Evolutionary conservation across 2,113 vertebrate genomes (phyloP).

Genomic region (Furnarius figulus): DNA sequence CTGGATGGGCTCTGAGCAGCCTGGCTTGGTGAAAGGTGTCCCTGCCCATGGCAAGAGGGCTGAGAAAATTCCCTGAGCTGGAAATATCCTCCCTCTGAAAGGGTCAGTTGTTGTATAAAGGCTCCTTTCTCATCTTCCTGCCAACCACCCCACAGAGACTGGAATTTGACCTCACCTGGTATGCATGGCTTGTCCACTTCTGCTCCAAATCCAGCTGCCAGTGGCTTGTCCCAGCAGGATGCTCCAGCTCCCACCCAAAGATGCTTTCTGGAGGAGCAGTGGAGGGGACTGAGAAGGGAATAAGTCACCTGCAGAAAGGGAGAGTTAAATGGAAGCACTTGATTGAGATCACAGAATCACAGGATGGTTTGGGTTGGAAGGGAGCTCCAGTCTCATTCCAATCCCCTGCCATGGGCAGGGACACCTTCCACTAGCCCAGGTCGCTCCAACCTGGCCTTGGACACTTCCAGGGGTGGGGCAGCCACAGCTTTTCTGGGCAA

Average conservation of each 20-base stretch:
- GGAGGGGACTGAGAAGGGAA: neutral
- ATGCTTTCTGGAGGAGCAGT: neutral
- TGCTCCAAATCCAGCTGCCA: neutral
- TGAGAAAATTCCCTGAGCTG: neutral
- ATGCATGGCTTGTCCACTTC: neutral
- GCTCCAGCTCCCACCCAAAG: neutral
- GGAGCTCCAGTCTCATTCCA: neutral
- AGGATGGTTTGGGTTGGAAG: neutral
- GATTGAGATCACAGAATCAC: neutral
- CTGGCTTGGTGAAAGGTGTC: neutral
- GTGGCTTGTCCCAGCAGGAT: neutral
- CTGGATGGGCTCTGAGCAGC: neutral
- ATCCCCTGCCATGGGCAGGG: neutral
- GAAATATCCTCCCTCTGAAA: neutral
- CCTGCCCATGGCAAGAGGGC: neutral
- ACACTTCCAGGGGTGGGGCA: neutral
- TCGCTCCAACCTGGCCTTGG: neutral
- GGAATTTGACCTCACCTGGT: neutral
- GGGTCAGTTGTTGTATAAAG: rapidly evolving
- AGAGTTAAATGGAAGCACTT: neutral
- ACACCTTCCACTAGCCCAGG: neutral
- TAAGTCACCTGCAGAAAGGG: neutral
- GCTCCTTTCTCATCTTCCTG: neutral
- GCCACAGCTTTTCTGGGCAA: neutral
- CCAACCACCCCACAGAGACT: neutral